Conservation (phyloP, 2,113 vertebrate genomes). For the Corvus moneduloides region DNA sequence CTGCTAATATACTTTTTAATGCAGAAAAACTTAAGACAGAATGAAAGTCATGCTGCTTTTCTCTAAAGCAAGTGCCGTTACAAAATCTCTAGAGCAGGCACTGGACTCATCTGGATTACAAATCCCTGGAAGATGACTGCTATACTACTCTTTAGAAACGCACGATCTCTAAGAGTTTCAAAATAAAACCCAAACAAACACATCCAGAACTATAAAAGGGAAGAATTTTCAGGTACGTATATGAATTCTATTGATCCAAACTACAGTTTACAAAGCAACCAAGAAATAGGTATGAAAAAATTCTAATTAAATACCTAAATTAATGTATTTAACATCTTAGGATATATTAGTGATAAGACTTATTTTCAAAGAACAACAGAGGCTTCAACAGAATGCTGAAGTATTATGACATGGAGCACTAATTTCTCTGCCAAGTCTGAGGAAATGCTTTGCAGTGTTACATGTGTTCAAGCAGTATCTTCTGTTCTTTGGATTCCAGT, state of each 20-base stretch:
- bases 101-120: background rate
- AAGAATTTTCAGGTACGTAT: background rate
- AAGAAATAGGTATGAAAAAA: background rate
- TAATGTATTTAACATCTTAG: background rate
- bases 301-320: background rate
- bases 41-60: background rate
- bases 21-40: background rate
- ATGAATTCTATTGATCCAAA: background rate
- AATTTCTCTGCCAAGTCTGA: background rate
- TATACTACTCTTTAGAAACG: background rate
- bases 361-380: background rate
- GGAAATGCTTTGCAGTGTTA: background rate
- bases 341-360: background rate
- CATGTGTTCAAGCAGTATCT: background rate
- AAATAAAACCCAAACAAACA: background rate
- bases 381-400: background rate
- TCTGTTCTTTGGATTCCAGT: background rate
- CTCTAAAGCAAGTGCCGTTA: background rate
- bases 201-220: background rate
- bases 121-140: background rate
- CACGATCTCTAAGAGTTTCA: fast-evolving
- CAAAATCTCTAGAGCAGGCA: background rate
- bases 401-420: background rate
- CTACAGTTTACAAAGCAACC: background rate
- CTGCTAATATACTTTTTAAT: background rate